Conservation (phyloP, 92 coral and sea anemone species). For the Palythoa grandiflora region DNA sequence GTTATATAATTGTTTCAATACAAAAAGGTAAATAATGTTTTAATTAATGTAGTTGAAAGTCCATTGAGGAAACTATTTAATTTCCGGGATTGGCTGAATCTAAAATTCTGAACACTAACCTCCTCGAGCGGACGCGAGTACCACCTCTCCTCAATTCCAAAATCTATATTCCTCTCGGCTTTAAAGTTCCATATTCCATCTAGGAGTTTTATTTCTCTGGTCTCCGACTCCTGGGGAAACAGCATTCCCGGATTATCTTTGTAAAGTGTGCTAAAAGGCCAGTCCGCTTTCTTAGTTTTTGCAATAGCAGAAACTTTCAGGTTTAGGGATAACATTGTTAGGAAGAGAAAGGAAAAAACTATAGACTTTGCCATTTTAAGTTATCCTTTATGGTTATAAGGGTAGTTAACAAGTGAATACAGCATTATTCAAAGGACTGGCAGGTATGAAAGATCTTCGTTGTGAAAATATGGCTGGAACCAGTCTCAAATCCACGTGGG, state of each 20-base stretch:
- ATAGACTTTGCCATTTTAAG: background rate
- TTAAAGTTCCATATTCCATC: slow-evolving; percentile 90
- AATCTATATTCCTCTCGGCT: slow-evolving; percentile 60
- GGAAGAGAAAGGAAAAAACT: background rate
- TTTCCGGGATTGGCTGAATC: background rate
- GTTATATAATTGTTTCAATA: background rate
- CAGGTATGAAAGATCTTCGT: slow-evolving; percentile 12
- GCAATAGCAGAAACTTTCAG: slow-evolving; percentile 2
- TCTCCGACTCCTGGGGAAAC: slow-evolving; percentile 84
- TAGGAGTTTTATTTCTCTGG: slow-evolving; percentile 77
- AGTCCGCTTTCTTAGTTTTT: background rate
- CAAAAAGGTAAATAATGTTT: background rate
- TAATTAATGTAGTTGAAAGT: background rate
- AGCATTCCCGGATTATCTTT: slow-evolving; percentile 59
- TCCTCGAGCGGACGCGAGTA: slow-evolving; percentile 67
- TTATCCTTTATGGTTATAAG: background rate
- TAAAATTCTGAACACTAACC: slow-evolving; percentile 49
- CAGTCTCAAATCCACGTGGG: slow-evolving; percentile 43
- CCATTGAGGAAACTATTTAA: background rate
- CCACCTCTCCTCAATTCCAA: slow-evolving; percentile 83
- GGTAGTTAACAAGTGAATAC: background rate
- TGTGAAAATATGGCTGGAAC: slow-evolving; percentile 24
- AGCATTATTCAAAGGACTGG: background rate
- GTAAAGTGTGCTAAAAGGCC: slow-evolving; percentile 4
- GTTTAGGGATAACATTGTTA: background rate